These are phyloP conservation scores for Philereme transversata DNA, from an alignment of 2,888 invertebrate species.

Conservation along the genomic window DNA sequence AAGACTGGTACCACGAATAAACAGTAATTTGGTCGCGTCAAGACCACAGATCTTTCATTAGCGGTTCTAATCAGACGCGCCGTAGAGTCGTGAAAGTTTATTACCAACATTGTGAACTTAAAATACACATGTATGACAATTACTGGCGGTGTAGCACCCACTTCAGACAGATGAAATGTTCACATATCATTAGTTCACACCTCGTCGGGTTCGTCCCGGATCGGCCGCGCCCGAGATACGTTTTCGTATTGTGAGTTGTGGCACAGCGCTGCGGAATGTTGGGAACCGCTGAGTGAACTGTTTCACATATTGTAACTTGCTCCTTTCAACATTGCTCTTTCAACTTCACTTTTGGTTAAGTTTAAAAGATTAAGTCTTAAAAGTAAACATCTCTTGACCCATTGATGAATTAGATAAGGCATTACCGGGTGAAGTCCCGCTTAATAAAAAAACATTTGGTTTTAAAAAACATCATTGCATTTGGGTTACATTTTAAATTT, in stretches of 20 bases:
- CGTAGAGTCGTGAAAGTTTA: conserved; percentile 66
- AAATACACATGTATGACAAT: conserved; percentile 80
- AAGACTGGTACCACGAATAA: conserved; percentile 37
- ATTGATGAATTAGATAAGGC: no score
- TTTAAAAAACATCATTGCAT: no score
- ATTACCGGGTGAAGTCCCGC: no score
- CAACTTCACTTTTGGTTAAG: no score
- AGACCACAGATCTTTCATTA: conserved; percentile 70
- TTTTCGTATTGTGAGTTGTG: conserved; percentile 23
- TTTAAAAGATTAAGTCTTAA: no score
- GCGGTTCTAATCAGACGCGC: conserved; percentile 62
- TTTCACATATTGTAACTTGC: conserved; percentile 14
- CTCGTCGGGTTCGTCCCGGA: conserved; percentile 47
- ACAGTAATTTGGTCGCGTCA: conserved; percentile 43
- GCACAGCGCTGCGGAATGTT: conserved; percentile 35
- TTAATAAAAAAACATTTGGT: no score
- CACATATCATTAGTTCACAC: conserved; percentile 73
- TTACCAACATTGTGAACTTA: conserved; percentile 67
- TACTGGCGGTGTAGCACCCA: conserved; percentile 64
- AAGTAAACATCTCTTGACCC: no score
- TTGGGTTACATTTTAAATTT: no score
- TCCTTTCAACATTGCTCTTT: conserved; percentile 4
- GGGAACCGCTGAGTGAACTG: conserved; percentile 15
- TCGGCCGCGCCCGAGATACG: conserved; percentile 35
- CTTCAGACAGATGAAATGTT: conserved; percentile 65